Percentiles rank a stretch among this genome's conserved stretches.
These are phyloP conservation scores for Crax fasciolata DNA, from an alignment of 2,797 vertebrate species.

Conservation along the genomic window DNA sequence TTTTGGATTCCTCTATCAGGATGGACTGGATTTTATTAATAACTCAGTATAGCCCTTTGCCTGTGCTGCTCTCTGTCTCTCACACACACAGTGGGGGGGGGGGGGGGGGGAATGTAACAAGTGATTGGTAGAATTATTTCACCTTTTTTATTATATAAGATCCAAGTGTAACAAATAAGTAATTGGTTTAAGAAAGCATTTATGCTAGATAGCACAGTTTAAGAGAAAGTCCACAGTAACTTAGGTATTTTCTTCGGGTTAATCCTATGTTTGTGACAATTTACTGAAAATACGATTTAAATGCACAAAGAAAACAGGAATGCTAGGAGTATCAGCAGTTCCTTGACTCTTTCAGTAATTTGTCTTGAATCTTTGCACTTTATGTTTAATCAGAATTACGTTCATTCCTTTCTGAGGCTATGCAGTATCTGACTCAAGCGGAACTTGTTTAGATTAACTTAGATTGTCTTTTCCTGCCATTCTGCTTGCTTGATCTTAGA, in stretches of 20 bases:
- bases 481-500: neutral
- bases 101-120: neutral
- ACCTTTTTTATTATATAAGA: neutral
- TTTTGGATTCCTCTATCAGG: neutral
- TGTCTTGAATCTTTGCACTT: conserved; percentile 6
- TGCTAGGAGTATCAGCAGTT: neutral
- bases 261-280: neutral
- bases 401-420: neutral
- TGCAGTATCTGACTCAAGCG: neutral
- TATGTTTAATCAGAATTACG: conserved; percentile 17
- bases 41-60: neutral
- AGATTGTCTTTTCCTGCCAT: conserved; percentile 16
- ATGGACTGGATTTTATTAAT: conserved; percentile 15
- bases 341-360: neutral
- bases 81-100: neutral
- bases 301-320: neutral
- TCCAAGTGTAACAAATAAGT: neutral
- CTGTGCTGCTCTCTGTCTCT: conserved; percentile 13
- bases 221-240: conserved; percentile 10
- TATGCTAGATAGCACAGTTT: conserved; percentile 3
- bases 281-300: neutral
- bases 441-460: neutral
- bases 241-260: conserved; percentile 31
- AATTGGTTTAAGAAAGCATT: neutral
- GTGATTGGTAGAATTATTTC: conserved; percentile 13